These are phyloP conservation scores for Psephotus haematonotus DNA, from an alignment of 2,113 vertebrate species.

Conservation along the genomic window DNA sequence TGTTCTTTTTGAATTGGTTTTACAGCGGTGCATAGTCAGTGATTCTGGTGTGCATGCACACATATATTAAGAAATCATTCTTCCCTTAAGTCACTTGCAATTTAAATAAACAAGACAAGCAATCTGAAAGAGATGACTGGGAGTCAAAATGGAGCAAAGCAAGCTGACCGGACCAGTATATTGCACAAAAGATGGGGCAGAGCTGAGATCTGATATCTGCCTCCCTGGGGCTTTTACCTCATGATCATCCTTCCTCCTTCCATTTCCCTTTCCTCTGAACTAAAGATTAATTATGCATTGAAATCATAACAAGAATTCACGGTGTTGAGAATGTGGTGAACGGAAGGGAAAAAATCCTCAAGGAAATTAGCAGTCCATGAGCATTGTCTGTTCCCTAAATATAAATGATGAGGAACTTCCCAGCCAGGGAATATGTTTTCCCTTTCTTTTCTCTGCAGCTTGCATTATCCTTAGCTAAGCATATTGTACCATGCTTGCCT, in stretches of 20 bases:
- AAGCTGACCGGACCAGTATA: neutral
- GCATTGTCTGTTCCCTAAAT: slow-evolving; percentile 26
- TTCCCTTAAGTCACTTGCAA: neutral
- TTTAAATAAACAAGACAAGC: neutral
- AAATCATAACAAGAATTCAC: slow-evolving; percentile 21
- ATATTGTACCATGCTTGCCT: neutral
- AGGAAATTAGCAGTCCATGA: slow-evolving; percentile 39
- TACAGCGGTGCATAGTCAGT: neutral
- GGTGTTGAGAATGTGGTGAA: neutral
- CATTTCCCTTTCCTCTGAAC: slow-evolving; percentile 45
- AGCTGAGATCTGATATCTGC: slow-evolving; percentile 2
- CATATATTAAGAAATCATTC: neutral
- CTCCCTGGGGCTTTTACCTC: neutral
- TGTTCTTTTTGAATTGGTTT: neutral
- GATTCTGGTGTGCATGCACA: neutral
- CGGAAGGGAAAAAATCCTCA: slow-evolving; percentile 49
- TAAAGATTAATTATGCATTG: slow-evolving; percentile 55
- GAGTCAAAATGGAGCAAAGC: slow-evolving; percentile 47
- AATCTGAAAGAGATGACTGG: slow-evolving; percentile 3
- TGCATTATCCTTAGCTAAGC: slow-evolving; percentile 24
- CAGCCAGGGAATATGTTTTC: slow-evolving; percentile 6
- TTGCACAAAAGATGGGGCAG: neutral
- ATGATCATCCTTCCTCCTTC: slow-evolving; percentile 21
- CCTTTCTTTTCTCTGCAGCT: neutral
- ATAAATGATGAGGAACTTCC: slow-evolving; percentile 36